Base-by-base conservation (phyloP, 2,797 vertebrate species). In the Dendrocincla tyrannina region DNA sequence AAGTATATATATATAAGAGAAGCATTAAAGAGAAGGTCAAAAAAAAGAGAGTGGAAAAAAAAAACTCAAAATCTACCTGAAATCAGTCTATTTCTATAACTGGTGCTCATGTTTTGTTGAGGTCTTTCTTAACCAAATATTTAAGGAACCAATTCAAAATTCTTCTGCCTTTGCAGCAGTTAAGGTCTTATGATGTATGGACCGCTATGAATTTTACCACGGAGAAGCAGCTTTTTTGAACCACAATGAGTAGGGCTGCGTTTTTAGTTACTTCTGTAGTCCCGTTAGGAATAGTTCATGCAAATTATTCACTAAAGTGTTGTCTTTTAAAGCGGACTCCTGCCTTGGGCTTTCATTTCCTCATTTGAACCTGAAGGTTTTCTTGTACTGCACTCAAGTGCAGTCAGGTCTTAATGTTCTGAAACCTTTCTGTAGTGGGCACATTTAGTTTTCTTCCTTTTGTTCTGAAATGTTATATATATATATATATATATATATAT, bases 401-500 rank as follows among this genome's bases (percentile, higher is more conserved):
- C 10, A 88, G 19, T 28, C 0, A 66, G 41, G 58, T 83, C 52
- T 59, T 20, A 46, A 3, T 67, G 22, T 16, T 66, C 74, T 67
- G 50, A 66, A 83, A 50, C 10, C 14, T 70, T 78, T 58, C 37
- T 80, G 2, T 33, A 66, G 7, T 60, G 25, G 8, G 5, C 46
- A 8, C 10, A 18, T 69, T 60, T 11, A 23, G 2, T 0, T 8
- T 28, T 81, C 50, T 53, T 50, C 49, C 0, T 56, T n/a, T 68
- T n/a, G 2, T 10, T 53, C 77, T 59, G 5, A 13, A 13, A 22
- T 59, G 85, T 64, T 28, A 8, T 2, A 15, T 3, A 50, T 50
- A 28, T 24, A 47, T 7, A 20, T 27, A 7, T 11, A 13, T 28
- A 7, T 2, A 14, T 11, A 47, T 47, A 25, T 16, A 47, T 7